A percentile compares a stretch with the other conserved stretches of the same genome.
Evolutionary conservation across 2,797 vertebrate species (phyloP).

Genomic region (Todus mexicanus): DNA sequence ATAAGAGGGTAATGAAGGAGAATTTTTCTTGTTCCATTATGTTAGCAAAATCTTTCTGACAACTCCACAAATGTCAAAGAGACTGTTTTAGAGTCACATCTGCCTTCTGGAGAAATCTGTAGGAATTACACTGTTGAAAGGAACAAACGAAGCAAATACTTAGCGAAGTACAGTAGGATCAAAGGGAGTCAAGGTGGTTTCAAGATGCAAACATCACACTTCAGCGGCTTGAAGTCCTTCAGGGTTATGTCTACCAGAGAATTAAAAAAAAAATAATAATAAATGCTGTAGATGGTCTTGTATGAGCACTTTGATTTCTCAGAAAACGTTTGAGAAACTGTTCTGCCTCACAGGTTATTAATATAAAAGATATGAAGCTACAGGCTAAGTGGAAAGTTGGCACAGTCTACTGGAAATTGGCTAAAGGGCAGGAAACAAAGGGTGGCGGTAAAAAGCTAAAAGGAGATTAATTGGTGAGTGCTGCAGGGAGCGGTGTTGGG

Average conservation of each 20-base stretch:
- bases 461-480: constrained; percentile 71
- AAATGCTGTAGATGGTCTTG: neutral
- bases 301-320: constrained; percentile 28
- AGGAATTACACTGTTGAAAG: neutral
- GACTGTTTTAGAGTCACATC: neutral
- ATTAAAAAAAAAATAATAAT: neutral
- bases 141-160: neutral
- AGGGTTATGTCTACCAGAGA: neutral
- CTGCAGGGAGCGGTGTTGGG: constrained; percentile 47
- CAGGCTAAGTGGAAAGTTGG: constrained; percentile 71
- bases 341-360: constrained; percentile 65
- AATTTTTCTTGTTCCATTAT: neutral
- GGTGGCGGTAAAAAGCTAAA: constrained; percentile 69
- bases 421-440: constrained; percentile 72
- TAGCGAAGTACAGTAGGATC: neutral
- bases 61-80: neutral
- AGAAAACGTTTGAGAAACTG: constrained; percentile 37
- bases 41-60: neutral
- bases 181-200: neutral
- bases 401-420: constrained; percentile 68
- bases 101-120: constrained; percentile 11
- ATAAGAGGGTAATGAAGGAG: neutral
- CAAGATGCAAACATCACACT: neutral
- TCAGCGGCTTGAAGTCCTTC: neutral
- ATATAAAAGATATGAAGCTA: constrained; percentile 50